These are phyloP conservation scores for Cephus sareptanus DNA, from an alignment of 2,888 invertebrate genomes.

Conservation along the genomic window DNA sequence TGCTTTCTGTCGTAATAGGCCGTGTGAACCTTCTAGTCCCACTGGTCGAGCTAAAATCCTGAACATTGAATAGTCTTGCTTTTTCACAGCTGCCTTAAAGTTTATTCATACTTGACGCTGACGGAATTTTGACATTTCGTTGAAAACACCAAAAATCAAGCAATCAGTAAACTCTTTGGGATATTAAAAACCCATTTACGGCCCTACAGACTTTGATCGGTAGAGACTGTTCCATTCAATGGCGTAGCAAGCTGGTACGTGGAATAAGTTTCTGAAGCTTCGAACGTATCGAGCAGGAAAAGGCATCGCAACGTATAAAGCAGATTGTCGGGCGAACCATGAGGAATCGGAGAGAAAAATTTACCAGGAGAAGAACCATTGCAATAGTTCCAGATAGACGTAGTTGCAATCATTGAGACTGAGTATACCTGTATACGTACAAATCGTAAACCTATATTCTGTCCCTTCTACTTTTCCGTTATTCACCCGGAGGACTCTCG, in stretches of 20 bases:
- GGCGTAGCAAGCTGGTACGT: neutral
- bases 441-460: neutral
- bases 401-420: neutral
- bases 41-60: too few relatives aligned
- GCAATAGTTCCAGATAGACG: neutral
- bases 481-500: neutral
- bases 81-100: neutral
- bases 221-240: conserved; percentile 6
- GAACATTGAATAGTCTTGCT: neutral
- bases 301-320: neutral
- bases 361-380: neutral
- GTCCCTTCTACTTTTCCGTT: neutral
- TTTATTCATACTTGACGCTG: neutral
- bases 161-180: conserved; percentile 34
- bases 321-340: neutral
- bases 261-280: neutral
- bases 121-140: neutral
- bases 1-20: too few relatives aligned
- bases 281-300: neutral
- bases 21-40: too few relatives aligned
- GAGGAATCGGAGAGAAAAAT: neutral
- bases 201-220: conserved; percentile 32
- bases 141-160: neutral
- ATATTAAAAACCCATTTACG: conserved; percentile 48
- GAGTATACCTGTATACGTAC: neutral